Base-by-base conservation (phyloP, 2,888 invertebrate species). In the Subacronicta megacephala region DNA sequence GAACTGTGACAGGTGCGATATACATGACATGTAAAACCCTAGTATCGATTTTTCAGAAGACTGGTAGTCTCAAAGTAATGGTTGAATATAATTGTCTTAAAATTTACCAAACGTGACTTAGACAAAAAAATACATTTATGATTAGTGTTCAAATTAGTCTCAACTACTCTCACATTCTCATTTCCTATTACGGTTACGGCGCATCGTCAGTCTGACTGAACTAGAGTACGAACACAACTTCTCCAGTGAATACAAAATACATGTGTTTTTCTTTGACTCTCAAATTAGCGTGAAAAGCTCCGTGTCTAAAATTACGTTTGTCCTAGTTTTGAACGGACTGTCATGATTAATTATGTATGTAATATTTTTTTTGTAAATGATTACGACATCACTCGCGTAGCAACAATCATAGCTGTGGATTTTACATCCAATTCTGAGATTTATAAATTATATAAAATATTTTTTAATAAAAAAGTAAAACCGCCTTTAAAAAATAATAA, bases 271-370 rank as follows among this genome's bases (percentile, higher is more conserved):
- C 33, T 33, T 50, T 23, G 18, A 35, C 10, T 38, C 15, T 46
- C 7, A 26, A 12, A 33, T 17, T 10, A 26, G 13, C 33, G 33
- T 35, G 29, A 17, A 33, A 44, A 43, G 10, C 16, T 40, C 26
- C 15, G 20, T 15, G 16, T 20, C 13, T 36, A 65, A 44, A 45
- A 59, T 66, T 59, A 35, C 17, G 18, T 43, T 41, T 42, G 52
- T 18, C 33, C 67, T 38, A 52, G 17, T 61, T 61, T 46, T 45
- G 9, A 41, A 29, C 37, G 23, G 23, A 38, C 23, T 47, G 7
- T 16, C 31, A 31, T 42, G 13, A 43, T 46, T 41, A 17, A 45
- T 23, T 35, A 16, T 2, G 37, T 44, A 36, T n/a, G 33, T 40
- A 31, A 16, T 10, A 1, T 60, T 52, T 13, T 40, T 40, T 57